Evolutionary conservation across 2,797 vertebrate species (phyloP).

Genomic region (Bucorvus abyssinicus): DNA sequence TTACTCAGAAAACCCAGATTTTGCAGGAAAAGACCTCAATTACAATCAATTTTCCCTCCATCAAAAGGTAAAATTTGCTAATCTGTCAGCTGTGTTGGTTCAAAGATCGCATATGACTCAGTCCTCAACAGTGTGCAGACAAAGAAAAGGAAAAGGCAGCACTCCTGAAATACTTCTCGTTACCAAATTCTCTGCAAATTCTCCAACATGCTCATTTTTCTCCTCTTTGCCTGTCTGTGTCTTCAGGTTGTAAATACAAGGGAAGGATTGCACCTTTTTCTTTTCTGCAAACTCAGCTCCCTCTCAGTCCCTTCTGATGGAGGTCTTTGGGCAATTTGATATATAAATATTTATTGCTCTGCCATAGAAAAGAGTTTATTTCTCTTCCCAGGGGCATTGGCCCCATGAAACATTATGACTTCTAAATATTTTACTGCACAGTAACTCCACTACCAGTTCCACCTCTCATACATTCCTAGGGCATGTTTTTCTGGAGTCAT

Average conservation of each 20-base stretch:
- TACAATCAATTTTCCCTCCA: neutral
- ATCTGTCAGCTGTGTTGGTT: neutral
- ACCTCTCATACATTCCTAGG: neutral
- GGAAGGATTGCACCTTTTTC: neutral
- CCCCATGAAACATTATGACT: conserved; percentile 43
- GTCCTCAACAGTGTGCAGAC: neutral
- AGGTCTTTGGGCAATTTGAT: neutral
- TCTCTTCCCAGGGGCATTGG: conserved; percentile 20
- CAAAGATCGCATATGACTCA: neutral
- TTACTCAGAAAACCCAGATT: neutral
- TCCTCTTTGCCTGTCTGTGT: neutral
- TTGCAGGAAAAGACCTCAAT: neutral
- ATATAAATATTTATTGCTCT: conserved; percentile 57
- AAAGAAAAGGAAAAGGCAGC: neutral
- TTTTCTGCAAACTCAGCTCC: conserved; percentile 26
- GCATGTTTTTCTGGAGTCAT: neutral
- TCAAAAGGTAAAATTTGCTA: neutral
- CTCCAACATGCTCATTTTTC: neutral
- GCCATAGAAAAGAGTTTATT: conserved; percentile 30
- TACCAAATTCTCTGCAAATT: neutral
- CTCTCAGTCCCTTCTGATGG: neutral
- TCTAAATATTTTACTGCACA: conserved; percentile 22
- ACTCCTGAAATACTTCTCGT: neutral
- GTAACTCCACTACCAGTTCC: neutral
- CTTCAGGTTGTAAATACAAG: neutral